Base-by-base conservation (phyloP, 1,140 invertebrate genomes). In the Trichonephila clavipes region DNA sequence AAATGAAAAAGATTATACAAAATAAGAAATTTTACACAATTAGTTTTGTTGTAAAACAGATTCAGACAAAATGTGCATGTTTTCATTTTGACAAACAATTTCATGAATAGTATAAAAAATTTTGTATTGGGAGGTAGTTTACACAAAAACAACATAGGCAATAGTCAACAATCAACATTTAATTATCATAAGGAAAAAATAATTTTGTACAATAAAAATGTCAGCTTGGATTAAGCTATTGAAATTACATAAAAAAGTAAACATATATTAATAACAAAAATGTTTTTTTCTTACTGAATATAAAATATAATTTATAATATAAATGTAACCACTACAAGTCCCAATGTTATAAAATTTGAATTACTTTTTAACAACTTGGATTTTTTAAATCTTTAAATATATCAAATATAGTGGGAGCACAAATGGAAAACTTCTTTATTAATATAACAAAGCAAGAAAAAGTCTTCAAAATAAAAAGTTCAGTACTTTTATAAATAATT, bases 131-230 rank as follows among this genome's bases (percentile, higher is more conserved):
- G 7, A 51, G 10, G 10, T 12, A 51, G 44, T 6, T 51, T 51
- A 10, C 10, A 51, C 10, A 51, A 51, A 40, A 34, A 81, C 12
- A 81, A 81, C 51, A 18, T 24, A n/a, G 59, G n/a, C 21, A 28
- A 14, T 85, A 58, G 24, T 88, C 86, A 88, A 88, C 86, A 88
- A 88, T 88, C 61, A 88, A 88, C 86, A 64, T 88, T 88, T 88
- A 88, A 88, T 88, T 61, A 62, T 83, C n/a, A n/a, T 58, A 77
- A 83, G 28, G 82, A 83, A 83, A 83, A 83, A 83, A 51, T 59
- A 83, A 83, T 83, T 83, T 83, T 83, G 51, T 83, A 83, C 82
- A 83, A 24, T 83, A 83, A 51, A 58, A 44, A 18, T 58, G 44
- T n/a, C 16, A 83, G 28, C 16, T 51, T 58, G 82, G 51, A 83